Evolutionary conservation across 1,140 invertebrate species (phyloP), one percentile per base, ranked within the genome.

Genomic region (Magallana gigas): DNA sequence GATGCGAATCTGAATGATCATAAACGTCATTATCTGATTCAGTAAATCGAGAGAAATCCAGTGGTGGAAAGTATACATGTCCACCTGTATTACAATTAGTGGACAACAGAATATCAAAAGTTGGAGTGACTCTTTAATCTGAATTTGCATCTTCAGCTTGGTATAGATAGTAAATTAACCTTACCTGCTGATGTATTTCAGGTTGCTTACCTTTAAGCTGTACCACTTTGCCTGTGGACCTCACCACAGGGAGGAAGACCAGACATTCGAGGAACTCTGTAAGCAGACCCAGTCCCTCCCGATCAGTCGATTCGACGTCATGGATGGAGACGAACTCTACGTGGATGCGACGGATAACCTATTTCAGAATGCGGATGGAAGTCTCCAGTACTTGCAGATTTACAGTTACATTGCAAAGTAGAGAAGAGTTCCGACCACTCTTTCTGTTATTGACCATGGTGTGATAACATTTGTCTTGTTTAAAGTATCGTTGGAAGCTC

Each of bases 221-320:
- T 91, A 83, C 36, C 92, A 93, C 56, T 86, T 86, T 12, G 81
- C 92, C 6, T 92, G 92, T 88, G 90, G 90, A 16, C 89, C 90
- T 12, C 81, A 62, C 11, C 92, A 92, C 76, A 14, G 85, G 23
- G 58, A 71, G 0, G 83, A 87, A 57, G 85, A 88, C 1, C 85
- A 84, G 36, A 60, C 86, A 11, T 88, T 89, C 56, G 89, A 91
- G 58, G 92, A 93, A 86, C 86, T 93, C 9, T 83, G 83, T 16
- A 76, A 83, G 71, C 87, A 85, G 9, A 83, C 85, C 5, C 89
- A 92, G 59, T 90, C 89, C 0, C 88, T 93, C 18, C 92, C 92
- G 14, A 90, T 93, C 88, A 92, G 92, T 71, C 88, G 92, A 11
- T 93, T 91, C 89, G 91, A 93, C 68, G 90, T 93, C 62, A 86